phyloP scores from a whole-genome alignment of 2,113 vertebrate genomes.

The Trichomycterus rosablanca region DNA sequence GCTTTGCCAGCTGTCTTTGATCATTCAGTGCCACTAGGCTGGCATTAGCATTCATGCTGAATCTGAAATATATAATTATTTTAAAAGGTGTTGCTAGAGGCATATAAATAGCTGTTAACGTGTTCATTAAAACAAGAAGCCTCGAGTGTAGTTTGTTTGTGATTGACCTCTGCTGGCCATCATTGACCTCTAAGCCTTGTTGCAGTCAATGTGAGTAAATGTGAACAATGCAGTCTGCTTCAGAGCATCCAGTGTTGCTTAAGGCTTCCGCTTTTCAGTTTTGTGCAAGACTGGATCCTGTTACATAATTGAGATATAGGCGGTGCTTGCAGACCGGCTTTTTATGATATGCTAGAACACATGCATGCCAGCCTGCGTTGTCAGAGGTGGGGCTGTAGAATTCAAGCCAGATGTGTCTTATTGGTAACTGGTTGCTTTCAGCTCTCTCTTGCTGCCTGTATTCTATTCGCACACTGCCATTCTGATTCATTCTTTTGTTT shows the following conservation, averaged over 20 bases:
- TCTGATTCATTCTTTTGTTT: background rate
- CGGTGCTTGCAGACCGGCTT: conserved; percentile 5
- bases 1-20: conserved; percentile 37
- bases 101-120: conserved; percentile 17
- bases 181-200: no score
- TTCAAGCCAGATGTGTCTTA: conserved; percentile 12
- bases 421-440: background rate
- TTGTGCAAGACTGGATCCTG: background rate
- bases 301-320: conserved; percentile 19
- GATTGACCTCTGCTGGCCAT: conserved; percentile 28
- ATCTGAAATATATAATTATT: conserved; percentile 36
- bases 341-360: conserved; percentile 27
- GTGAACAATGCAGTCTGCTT: background rate
- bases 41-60: conserved; percentile 24
- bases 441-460: background rate
- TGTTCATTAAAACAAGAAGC: conserved; percentile 25
- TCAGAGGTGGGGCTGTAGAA: conserved; percentile 20
- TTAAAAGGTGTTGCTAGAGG: conserved; percentile 35
- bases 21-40: conserved; percentile 36
- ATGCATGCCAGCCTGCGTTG: conserved; percentile 1
- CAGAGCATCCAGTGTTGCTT: conserved; percentile 17
- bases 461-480: background rate
- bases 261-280: background rate
- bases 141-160: conserved; percentile 15
- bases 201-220: conserved; percentile 9